Conservation (phyloP, 1,140 invertebrate species). For the Probaryconus sp. region DNA sequence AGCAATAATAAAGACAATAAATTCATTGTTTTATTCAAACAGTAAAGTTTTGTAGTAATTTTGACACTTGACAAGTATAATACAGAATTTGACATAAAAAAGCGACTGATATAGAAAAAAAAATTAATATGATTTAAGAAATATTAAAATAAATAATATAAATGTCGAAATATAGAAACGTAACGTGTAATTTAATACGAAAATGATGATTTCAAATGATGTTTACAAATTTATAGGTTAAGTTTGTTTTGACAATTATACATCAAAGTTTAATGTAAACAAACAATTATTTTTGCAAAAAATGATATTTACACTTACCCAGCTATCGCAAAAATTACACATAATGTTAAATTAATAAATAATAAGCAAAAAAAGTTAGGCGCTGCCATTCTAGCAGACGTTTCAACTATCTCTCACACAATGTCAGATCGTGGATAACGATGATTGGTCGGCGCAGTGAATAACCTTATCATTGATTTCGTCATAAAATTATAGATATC, state of each 20-base stretch:
- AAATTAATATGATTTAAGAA: too few species aligned
- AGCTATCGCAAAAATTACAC: constrained; percentile 62
- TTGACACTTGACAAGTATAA: too few species aligned
- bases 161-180: constrained; percentile 3
- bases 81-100: too few species aligned
- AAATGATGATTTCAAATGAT: constrained; percentile 7
- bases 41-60: too few species aligned
- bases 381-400: constrained; percentile 76
- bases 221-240: constrained; percentile 39
- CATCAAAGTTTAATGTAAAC: not conserved
- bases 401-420: constrained; percentile 60
- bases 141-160: too few species aligned
- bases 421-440: constrained; percentile 69
- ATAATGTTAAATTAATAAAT: constrained; percentile 71
- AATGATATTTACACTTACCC: constrained; percentile 66
- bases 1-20: too few species aligned
- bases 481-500: too few species aligned
- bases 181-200: too few species aligned
- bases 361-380: constrained; percentile 67
- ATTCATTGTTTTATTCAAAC: too few species aligned
- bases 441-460: constrained; percentile 66
- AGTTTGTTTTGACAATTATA: constrained; percentile 19
- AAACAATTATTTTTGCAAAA: not conserved
- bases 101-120: too few species aligned
- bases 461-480: constrained; percentile 14